These are phyloP conservation scores for Aptenodytes patagonicus DNA, from an alignment of 2,113 vertebrate species.

Conservation along the genomic window DNA sequence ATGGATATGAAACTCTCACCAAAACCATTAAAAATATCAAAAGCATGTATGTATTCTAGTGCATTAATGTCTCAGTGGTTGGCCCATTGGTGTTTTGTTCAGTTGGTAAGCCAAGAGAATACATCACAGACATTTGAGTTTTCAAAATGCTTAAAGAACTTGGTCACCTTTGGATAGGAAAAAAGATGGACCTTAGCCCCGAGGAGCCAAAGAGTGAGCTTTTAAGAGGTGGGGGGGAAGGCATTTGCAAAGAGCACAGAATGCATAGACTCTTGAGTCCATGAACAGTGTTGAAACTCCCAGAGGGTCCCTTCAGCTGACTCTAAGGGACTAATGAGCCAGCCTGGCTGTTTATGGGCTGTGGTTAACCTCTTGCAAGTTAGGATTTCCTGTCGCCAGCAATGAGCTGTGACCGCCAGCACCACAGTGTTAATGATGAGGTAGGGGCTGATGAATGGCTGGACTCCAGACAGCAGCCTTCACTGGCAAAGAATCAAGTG, in stretches of 20 bases:
- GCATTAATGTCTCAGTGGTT: neutral
- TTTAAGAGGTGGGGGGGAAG: neutral
- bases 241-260: neutral
- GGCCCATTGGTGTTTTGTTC: neutral
- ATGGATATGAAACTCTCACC: neutral
- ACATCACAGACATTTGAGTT: neutral
- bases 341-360: slow-evolving; percentile 59
- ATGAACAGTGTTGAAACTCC: slow-evolving; percentile 6
- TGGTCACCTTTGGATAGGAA: neutral
- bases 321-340: slow-evolving; percentile 55
- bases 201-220: neutral
- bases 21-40: neutral
- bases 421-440: slow-evolving; percentile 62
- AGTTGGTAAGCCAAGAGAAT: neutral
- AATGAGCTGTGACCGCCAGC: slow-evolving; percentile 65
- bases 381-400: slow-evolving; percentile 69
- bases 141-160: neutral
- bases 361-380: slow-evolving; percentile 66
- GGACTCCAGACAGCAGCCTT: slow-evolving; percentile 66
- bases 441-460: slow-evolving; percentile 64
- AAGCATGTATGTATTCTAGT: neutral
- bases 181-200: neutral
- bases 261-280: neutral
- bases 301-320: slow-evolving; percentile 37
- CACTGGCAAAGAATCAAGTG: slow-evolving; percentile 67